Base-by-base conservation (phyloP, 2,888 invertebrate genomes). In the Dendrolimus houi region DNA sequence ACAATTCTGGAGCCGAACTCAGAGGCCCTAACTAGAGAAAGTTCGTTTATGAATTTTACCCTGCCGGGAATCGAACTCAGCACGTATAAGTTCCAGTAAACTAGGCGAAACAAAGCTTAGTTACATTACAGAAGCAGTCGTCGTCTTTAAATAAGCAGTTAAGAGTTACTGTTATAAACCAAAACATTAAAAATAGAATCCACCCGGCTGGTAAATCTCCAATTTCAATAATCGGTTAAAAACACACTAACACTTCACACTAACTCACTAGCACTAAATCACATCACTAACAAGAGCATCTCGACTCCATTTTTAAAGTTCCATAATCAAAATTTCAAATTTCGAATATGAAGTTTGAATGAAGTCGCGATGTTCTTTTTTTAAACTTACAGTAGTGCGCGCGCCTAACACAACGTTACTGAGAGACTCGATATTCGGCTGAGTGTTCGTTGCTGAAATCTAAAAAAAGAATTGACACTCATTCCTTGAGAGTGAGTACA, bases 401-500 rank as follows among this genome's bases (percentile, higher is more conserved):
- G 78, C 87, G 87, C 85, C 83, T 82, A 84, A 73, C 82, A 73
- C 70, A 81, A 77, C 77, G 74, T 75, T 76, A 87, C 87, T 87
- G 81, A 72, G 72, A 75, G 75, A 73, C 73, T 71, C 71, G 73
- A 71, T 75, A 73, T 72, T 71, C 71, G 73, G 71, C 72, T 68
- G 66, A 70, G 74, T 76, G 74, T 79, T 74, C 80, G 75, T 77
- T 71, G 87, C 83, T 87, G 80, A 83, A 84, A 75, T 85, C 88
- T 88, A 89, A 83, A 87, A 87, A 85, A 85, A 88, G 88, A 78
- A 65, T 63, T 64, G 66, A 78, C 79, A 86, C 78, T 87, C 87
- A 87, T 77, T 74, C 68, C 74, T 62, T 67, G 72, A 73, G 77
- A 77, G 72, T 69, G 70, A 70, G 66, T 66, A 75, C 68, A 73